Evolutionary conservation across 1,140 invertebrate species (phyloP), one percentile per base, ranked within the genome.

Genomic region (Drosophila baimaii): DNA sequence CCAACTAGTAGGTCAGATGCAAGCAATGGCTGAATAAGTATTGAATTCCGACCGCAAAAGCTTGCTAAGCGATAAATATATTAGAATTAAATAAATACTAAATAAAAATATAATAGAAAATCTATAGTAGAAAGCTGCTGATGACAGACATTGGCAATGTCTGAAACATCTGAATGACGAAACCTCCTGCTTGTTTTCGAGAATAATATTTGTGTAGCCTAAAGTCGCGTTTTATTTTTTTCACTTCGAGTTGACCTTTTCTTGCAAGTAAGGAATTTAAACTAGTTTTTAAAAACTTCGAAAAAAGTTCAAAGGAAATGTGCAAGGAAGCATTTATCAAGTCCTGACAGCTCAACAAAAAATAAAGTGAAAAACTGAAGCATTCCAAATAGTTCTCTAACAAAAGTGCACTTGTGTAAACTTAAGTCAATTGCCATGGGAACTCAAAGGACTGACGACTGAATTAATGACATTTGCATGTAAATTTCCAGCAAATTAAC

Each of bases 391-490:
- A 31, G 12, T 33, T 52, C 5, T 15, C 21, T 0, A 33, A 13
- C 10, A 21, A 51, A 17, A 15, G 29, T 29, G 1, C 37, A 25
- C 25, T 54, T 35, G 19, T n/a, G n/a, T n/a, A 23, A 37, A 23
- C 17, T 10, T 3, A 41, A 51, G 46, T 58, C 41, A 39, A 59
- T 51, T 69, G 19, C 19, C 15, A 41, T 68, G 61, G 69, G 52
- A 86, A 75, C 19, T 25, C 13, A 10, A 23, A 43, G 3, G 46
- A 35, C 63, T 69, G 39, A 29, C 41, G 17, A n/a, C 44, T 29
- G 73, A 70, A 81, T 68, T 90, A 89, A 89, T 89, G 84, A 89
- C 70, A 69, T 79, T 84, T 70, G 44, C 65, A 90, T 90, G 88
- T 79, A 81, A 80, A 89, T 88, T 65, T 39, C 51, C 31, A 47